Evolutionary conservation across 1,140 invertebrate genomes (phyloP).

Genomic region (Heterodera carotae): DNA sequence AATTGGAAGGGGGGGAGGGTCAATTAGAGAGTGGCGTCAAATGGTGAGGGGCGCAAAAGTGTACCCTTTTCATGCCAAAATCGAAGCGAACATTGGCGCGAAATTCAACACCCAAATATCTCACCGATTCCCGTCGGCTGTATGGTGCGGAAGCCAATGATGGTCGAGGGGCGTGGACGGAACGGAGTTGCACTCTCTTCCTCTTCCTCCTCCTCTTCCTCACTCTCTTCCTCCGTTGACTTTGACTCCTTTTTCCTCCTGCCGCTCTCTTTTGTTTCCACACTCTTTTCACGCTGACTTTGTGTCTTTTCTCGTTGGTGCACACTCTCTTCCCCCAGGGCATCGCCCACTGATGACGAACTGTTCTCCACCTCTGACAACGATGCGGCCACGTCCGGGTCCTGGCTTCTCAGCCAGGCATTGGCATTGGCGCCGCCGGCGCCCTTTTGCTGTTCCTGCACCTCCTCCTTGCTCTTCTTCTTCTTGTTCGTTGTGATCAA

Average conservation of each 20-base stretch:
- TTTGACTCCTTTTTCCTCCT: conserved; percentile 25
- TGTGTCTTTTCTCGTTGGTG: neutral
- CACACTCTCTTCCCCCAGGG: neutral
- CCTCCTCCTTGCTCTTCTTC: conserved; percentile 28
- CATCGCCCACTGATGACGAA: conserved; percentile 12
- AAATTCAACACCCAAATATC: neutral
- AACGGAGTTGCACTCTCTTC: conserved; percentile 49
- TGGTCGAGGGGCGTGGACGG: conserved; percentile 52
- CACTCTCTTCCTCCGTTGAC: conserved; percentile 45
- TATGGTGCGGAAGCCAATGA: conserved; percentile 55
- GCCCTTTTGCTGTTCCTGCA: conserved; percentile 6
- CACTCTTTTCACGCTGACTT: conserved; percentile 22
- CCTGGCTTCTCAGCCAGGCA: conserved; percentile 53
- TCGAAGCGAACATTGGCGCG: neutral
- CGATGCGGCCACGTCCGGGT: conserved; percentile 45
- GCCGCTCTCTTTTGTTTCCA: conserved; percentile 18
- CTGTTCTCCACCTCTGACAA: conserved; percentile 27
- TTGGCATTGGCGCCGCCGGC: too few relatives aligned
- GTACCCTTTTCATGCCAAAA: too few relatives aligned
- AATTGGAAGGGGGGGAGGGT: too few relatives aligned
- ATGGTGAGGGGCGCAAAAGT: too few relatives aligned
- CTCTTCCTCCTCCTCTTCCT: conserved; percentile 57
- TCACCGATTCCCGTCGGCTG: conserved; percentile 43
- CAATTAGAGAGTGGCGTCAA: too few relatives aligned
- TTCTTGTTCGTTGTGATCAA: conserved; percentile 35